Base-by-base conservation (phyloP, 2,888 invertebrate species). In the Bursaphelenchus okinawaensis region DNA sequence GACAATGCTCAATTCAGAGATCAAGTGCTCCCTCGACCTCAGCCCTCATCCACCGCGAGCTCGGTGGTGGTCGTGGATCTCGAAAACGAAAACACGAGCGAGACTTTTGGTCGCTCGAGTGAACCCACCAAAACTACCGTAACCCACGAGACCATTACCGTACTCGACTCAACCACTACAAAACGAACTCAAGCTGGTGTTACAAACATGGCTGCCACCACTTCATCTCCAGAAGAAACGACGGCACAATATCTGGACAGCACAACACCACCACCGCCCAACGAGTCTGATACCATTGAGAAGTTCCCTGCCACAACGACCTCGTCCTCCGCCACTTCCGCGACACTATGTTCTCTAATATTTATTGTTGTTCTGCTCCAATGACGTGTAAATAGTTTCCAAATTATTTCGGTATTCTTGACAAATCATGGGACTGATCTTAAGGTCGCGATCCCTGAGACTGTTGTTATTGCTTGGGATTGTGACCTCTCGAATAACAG, bases 11-110 rank as follows among this genome's bases (percentile, higher is more conserved):
- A 19, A 54, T 59, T 59, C 19, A 50, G 60, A 52, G 60, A 59
- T 23, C 59, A 59, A 59, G 52, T 59, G 12, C 1, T 59, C 22
- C 60, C 60, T 20, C 60, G 60, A 4, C 60, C 60, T 40, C 40
- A 40, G n/a, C 1, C 40, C n/a, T 40, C 40, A 3, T 1, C 40
- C n/a, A 40, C 40, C 12, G 12, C 40, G 6, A 40, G 16, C 12
- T 40, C 40, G 1, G 40, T 40, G n/a, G 40, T 40, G 40, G n/a
- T 40, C n/a, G 40, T 40, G 3, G 40, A 40, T 40, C 40, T 40
- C 40, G 40, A 40, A 40, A 40, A 40, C n/a, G 40, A 40, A n/a
- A 40, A 40, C 6, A 40, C 40, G n/a, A 40, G 40, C 40, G 40
- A 40, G 40, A 40, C 40, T 6, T 40, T 40, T 6, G 40, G 40